Evolutionary conservation across 2,888 invertebrate genomes (phyloP), one percentile per base, ranked within the genome.

Genomic region (Petrophora chlorosata): DNA sequence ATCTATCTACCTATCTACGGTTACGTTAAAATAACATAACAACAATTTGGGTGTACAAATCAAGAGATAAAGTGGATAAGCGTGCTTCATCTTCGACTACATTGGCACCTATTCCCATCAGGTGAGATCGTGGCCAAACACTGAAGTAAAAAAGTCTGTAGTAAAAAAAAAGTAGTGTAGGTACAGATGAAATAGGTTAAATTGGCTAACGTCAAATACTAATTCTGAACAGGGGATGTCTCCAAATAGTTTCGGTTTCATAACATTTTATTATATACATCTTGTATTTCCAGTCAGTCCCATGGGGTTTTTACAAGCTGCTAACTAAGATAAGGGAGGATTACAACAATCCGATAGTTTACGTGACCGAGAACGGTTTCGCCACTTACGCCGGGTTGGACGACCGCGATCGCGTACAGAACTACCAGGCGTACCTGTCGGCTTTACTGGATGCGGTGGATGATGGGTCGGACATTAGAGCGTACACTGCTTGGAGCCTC

Each of bases 401-500:
- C 0, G 92, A 92, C 66, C 61, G 69, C 0, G 79, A 80, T 23
- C 71, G 91, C 12, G 65, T 90, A 3, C 44, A 68, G 1, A 85
- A 85, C 67, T 72, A 82, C 29, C 67, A 81, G 45, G 59, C 59
- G 1, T 87, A 91, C 51, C 59, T 91, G 12, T 56, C 67, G 3
- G 85, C 84, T 29, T 57, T 91, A 61, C 50, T 90, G 42, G 76
- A 86, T 28, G 89, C 91, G 1, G 71, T 90, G 0, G 78, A 83
- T 5, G 85, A 89, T 13, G 85, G 85, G 0, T 85, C 82, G 7
- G 72, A 90, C 39, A 62, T 91, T 1, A 64, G 59, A 29, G 92
- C 87, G 0, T 93, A 92, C 70, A 85, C 91, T 0, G 89, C 89
- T 2, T 93, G 93, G 93, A 92, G 92, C 39, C 73, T 94, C 0